Percentiles rank a stretch among this genome's conserved stretches.
Evolutionary conservation across 1,140 invertebrate genomes (phyloP).

Genomic region (Diorhabda carinulata): DNA sequence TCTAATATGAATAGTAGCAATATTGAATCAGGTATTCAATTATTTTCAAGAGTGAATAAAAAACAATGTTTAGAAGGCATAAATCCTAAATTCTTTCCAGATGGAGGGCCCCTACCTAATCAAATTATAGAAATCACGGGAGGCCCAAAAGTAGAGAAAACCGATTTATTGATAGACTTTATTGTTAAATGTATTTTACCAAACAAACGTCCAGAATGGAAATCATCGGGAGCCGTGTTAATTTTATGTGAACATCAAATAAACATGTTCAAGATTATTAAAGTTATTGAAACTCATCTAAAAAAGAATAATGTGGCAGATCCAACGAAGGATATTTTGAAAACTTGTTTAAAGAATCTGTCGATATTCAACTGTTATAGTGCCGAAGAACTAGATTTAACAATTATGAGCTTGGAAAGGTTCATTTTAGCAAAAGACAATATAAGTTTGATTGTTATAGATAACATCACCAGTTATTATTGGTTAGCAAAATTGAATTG

Average conservation of each 20-base stretch:
- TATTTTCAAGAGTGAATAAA: slow-evolving; percentile 26
- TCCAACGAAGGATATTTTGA: slow-evolving; percentile 15
- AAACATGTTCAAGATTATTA: slow-evolving; percentile 30
- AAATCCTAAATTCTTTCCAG: slow-evolving; percentile 25
- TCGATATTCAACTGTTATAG: slow-evolving; percentile 28
- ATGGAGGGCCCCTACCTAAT: slow-evolving; percentile 23
- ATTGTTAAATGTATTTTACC: slow-evolving; percentile 27
- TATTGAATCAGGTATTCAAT: slow-evolving; percentile 31
- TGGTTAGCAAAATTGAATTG: slow-evolving; percentile 20
- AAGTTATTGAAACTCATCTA: slow-evolving; percentile 27
- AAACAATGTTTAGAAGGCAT: slow-evolving; percentile 24
- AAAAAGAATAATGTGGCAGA: slow-evolving; percentile 14
- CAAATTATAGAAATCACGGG: slow-evolving; percentile 26
- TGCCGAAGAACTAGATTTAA: slow-evolving; percentile 24
- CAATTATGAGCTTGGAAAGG: slow-evolving; percentile 27
- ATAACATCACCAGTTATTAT: slow-evolving; percentile 23
- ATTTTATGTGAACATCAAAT: slow-evolving; percentile 30
- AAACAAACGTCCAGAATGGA: slow-evolving; percentile 20
- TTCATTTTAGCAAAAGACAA: slow-evolving; percentile 23
- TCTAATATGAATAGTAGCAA: background rate
- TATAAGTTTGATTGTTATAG: slow-evolving; percentile 22
- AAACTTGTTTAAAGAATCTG: slow-evolving; percentile 24
- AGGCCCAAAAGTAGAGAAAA: slow-evolving; percentile 17
- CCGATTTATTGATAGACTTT: slow-evolving; percentile 27
- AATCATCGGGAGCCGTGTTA: slow-evolving; percentile 23